phyloP scores from a whole-genome alignment of 2,888 invertebrate genomes.

The Sinohyriopsis cumingii region DNA sequence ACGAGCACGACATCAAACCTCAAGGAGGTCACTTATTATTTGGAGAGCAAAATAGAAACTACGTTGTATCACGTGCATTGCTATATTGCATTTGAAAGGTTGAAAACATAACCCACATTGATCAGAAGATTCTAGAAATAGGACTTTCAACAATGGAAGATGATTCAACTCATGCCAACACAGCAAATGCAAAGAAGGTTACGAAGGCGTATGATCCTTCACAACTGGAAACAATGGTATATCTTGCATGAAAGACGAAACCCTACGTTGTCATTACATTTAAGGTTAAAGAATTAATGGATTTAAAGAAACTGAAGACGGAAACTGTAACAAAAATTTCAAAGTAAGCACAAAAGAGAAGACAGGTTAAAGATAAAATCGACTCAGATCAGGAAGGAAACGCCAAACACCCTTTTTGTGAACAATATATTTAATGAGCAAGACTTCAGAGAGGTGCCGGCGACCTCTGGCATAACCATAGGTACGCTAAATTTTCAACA shows the following conservation, averaged over 20 bases:
- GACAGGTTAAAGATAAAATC: background rate
- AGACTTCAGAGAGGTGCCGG: background rate
- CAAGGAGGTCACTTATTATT: slow-evolving; percentile 1
- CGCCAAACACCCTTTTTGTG: background rate
- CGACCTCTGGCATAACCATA: background rate
- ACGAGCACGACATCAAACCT: background rate
- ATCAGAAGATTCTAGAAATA: background rate
- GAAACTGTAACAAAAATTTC: background rate
- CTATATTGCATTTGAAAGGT: background rate
- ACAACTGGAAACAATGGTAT: background rate
- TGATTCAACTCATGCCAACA: too few species aligned
- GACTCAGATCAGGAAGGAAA: slow-evolving; percentile 3
- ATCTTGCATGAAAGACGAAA: background rate
- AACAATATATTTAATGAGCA: background rate
- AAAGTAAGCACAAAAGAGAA: background rate
- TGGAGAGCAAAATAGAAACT: background rate
- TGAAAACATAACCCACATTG: background rate
- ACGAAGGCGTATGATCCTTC: too few species aligned
- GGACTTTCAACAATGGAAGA: background rate
- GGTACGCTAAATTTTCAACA: background rate
- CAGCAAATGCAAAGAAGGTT: too few species aligned
- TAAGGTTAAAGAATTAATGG: too few species aligned
- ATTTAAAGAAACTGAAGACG: too few species aligned
- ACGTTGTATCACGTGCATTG: too few species aligned
- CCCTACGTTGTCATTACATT: background rate